Base-by-base conservation (phyloP, 2,113 vertebrate species). In the Brachypteracias leptosomus region DNA sequence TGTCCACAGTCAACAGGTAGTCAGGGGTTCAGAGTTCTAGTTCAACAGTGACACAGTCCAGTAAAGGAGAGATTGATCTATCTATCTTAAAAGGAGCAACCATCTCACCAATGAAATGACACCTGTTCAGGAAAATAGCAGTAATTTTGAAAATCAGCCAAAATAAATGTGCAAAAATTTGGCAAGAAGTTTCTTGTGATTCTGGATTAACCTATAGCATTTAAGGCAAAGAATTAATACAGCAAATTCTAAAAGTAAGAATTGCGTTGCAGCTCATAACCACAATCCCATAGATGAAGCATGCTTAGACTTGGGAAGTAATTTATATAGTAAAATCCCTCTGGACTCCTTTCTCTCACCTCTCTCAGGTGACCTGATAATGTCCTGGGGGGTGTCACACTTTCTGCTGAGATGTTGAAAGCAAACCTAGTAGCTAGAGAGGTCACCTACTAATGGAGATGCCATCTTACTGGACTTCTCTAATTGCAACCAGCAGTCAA, bases 401-500 rank as follows among this genome's bases (percentile, higher is more conserved):
- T 73, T 91, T 70, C 58, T 71, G 40, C 59, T 59, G 58, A 77
- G 85, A 58, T 54, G 36, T 88, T 91, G 76, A 61, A 80, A 91
- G 42, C 63, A 79, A 85, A 59, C 7, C 18, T 52, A 52, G 36
- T 67, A 85, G 51, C 40, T 55, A 31, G 29, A 65, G 35, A 79
- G 10, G 26, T 95, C 59, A 73, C 16, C 58, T 91, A 4, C 57
- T 85, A 66, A 91, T 55, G 42, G 47, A 75, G 82, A 76, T 83
- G 26, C 67, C 22, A 22, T 44, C 59, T 88, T 77, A 67, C 42
- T 29, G 35, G 29, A 11, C 42, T 91, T 67, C 55, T 74, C 55
- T 94, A 74, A 94, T 86, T 65, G 68, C 17, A 70, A 28, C 29
- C 88, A 88, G 88, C 47, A 83, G 72, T 77, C 51, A 93, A 33